These are phyloP conservation scores for Corvus cornix DNA, from an alignment of 2,113 vertebrate species.

Conservation along the genomic window DNA sequence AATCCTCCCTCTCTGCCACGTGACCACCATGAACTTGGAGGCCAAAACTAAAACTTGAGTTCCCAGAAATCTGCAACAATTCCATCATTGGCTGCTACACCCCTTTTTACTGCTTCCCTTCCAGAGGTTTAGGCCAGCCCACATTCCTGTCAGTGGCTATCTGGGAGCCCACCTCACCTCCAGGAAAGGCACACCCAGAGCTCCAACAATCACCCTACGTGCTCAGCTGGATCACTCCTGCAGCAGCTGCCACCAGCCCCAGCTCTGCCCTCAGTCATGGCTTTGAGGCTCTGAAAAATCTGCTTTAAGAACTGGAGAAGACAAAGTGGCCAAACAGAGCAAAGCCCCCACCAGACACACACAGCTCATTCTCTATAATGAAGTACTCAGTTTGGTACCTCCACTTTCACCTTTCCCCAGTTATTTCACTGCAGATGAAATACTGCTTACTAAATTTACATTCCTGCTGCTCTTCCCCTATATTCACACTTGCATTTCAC, in stretches of 20 bases:
- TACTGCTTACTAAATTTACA: neutral
- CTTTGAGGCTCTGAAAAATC: neutral
- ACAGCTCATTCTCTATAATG: neutral
- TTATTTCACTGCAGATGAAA: neutral
- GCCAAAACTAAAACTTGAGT: neutral
- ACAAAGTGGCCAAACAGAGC: neutral
- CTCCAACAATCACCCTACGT: slow-evolving; percentile 20
- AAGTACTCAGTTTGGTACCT: neutral
- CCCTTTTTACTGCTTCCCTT: slow-evolving; percentile 45
- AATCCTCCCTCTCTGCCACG: neutral
- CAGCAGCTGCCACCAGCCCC: neutral
- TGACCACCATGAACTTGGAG: neutral
- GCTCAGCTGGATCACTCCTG: neutral
- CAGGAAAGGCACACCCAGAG: slow-evolving; percentile 57
- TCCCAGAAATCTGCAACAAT: slow-evolving; percentile 25
- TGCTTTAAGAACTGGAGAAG: neutral
- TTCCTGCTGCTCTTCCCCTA: neutral
- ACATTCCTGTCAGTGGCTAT: neutral
- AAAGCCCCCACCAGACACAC: neutral
- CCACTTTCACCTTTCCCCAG: neutral
- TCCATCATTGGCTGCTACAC: neutral
- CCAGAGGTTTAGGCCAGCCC: neutral
- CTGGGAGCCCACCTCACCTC: slow-evolving; percentile 16
- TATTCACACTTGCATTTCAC: neutral
- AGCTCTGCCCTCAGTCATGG: neutral